Base-by-base conservation (phyloP, 2,113 vertebrate genomes). In the Rallus limicola region DNA sequence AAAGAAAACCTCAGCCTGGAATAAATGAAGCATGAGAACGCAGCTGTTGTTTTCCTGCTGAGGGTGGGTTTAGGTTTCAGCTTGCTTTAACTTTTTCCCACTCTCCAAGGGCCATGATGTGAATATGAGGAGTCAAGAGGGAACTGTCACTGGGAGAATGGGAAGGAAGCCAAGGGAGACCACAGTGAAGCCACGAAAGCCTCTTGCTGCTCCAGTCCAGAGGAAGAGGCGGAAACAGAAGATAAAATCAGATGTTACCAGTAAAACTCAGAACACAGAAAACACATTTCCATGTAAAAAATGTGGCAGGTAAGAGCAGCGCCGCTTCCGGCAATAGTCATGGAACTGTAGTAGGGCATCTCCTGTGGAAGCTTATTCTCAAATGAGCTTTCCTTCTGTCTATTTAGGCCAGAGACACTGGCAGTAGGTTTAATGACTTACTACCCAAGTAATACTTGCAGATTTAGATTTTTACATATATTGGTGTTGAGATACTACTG, bases 241-340 rank as follows among this genome's bases (percentile, higher is more conserved):
- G 80, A 95, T 95, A 28, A 97, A 96, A 50, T 34, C 90, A 20
- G 98, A 98, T 44, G 56, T 97, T 5, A 91, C 94, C 86, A 98
- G 50, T 96, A 99, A 99, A 93, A 96, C 50, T 56, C 90, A 98
- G 12, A 98, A 94, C 59, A 98, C 98, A 92, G 99, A 99, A 92
- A 99, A 98, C 71, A 99, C 98, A n/a, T 99, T 99, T 97, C 99
- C 99, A 67, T 99, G 99, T 98, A 99, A 99, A 98, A 99, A 99
- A 94, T 99, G 99, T 71, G 99, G 99, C 98, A 99, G 99, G 99
- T 99, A 96, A 97, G 97, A 84, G 25, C 67, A 78, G 42, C 38
- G 87, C 36, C 2, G 10, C 52, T 79, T 65, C 55, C 70, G 82
- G 50, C n/a, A 75, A 4, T 24, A 64, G 36, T 71, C 33, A 50